Base-by-base conservation (phyloP, 2,113 vertebrate genomes). In the Noturus placidus region DNA sequence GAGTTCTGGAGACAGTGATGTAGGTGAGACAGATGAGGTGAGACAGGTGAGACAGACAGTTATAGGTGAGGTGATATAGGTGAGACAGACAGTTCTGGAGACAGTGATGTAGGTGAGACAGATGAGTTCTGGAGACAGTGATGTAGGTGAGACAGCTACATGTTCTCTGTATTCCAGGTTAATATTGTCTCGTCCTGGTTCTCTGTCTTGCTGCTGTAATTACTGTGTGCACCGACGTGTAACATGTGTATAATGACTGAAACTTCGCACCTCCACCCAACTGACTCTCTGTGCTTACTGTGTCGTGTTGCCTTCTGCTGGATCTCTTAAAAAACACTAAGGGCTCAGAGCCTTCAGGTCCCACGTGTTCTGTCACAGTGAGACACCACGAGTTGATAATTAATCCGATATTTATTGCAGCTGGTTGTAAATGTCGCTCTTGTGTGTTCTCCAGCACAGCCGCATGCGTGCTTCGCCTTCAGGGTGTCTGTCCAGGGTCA, bases 391-490 rank as follows among this genome's bases (percentile, higher is more conserved):
- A 57, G 38, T 54, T 84, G 82, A 80, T 83, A 81, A 86, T 87
- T 61, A 83, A 76, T 69, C 56, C 74, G 35, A 90, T 86, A 35
- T 90, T 88, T 67, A 84, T 35, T 81, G 54, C 65, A 80, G 86
- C 59, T 70, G 80, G 59, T 83, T 83, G 81, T 61, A 88, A 90
- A 90, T 90, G 84, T 86, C 89, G 88, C 38, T 86, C 50, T 10
- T 82, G 67, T 61, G 42, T 82, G 63, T 86, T 83, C 74, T 83
- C 63, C 35, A 22, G 83, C 30, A 33, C 46, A 46, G 84, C 63
- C 65, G 33, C 19, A 70, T 79, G 5, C 63, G n/a, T 78, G 80
- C 80, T 59, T 63, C 42, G 15, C 52, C 72, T 88, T 57, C 17
- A 77, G 82, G 46, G n/a, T 33, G 54, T 57, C 54, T 35, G 30